Evolutionary conservation across 2,113 vertebrate genomes (phyloP), one percentile per base, ranked within the genome.

Genomic region (Neolamprologus kungweensis): DNA sequence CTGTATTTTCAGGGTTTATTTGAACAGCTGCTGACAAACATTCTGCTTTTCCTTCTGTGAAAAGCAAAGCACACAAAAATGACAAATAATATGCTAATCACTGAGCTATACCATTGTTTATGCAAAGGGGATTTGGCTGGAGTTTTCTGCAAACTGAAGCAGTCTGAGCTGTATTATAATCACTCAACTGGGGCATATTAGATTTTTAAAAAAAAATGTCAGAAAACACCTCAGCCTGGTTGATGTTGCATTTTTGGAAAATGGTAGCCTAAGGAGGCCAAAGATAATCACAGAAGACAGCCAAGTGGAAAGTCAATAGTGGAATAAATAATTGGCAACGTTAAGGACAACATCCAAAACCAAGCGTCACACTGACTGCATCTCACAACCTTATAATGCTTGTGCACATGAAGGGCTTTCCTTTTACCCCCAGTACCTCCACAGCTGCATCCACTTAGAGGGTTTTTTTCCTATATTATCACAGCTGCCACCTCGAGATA

Each of bases 291-390:
- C 57, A 28, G 26, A 83, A 93, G 63, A 51, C 87, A 85, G 54
- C 80, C 88, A 85, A 90, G 86, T 87, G 80, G 88, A 93, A 93
- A 91, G 91, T 57, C 80, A 91, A 57, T 50, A 71, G 53, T 80
- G 65, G 85, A 90, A 93, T 85, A 82, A 58, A 93, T 89, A 83
- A 91, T 85, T 92, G 87, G 60, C 75, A 94, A 87, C 84, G 54
- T 86, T 65, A 83, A 93, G 85, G 60, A 90, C 80, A 87, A 88
- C 73, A 84, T 88, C 65, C 84, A 94, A 90, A 86, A 89, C 51
- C 86, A 82, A 89, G 87, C 80, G 21, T 91, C 80, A 84, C 19
- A 23, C 40, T 81, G 85, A 58, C 68, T 81, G 75, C 60, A 78
- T 85, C 50, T 87, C 65, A 71, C 45, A 86, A 71, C 82, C 85